Evolutionary conservation across 1,140 invertebrate genomes (phyloP), one percentile per base, ranked within the genome.

Genomic region (Drosophila navojoa): DNA sequence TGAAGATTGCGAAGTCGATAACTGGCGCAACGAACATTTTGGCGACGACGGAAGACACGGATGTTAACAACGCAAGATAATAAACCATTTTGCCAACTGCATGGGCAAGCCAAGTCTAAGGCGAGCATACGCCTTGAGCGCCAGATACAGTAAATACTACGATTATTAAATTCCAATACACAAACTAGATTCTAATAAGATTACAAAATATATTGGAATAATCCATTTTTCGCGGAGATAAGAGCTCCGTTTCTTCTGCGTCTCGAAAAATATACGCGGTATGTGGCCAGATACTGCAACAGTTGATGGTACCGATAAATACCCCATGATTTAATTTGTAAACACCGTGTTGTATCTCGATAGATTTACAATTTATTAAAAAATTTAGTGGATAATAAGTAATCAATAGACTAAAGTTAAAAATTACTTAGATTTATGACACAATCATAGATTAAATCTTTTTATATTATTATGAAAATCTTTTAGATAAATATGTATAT

Each of bases 1-100:
- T 81, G 73, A 76, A 87, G 82, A 89, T 89, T 89, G 84, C 84
- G 67, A 81, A 84, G 84, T 89, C 84, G 84, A 87, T 87, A 84
- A 87, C 82, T 87, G 76, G 76, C 69, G 74, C 80, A 77, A 79
- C 77, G 79, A 85, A 84, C 81, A 84, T 84, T 80, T 84, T 63
- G 81, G 76, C 81, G 58, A 76, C 73, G 50, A 57, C 76, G 61
- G 77, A 85, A 85, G 81, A 85, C 85, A 85, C 77, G 84, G 85
- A 79, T 77, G 58, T 75, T 68, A 71, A 70, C 35, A 70, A 44
- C 59, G 74, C 77, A 71, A 89, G 84, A 89, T 89, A 89, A 80
- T 84, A 81, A 77, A 80, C 64, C 80, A 77, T 81, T 89, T 87
- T 82, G 47, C 44, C 45, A 70, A 54, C 45, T 52, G 59, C 59